A percentile compares a stretch with the other conserved stretches of the same genome.
These are phyloP conservation scores for Sinocyclocheilus anophthalmus DNA, from an alignment of 2,113 vertebrate species.

Conservation along the genomic window DNA sequence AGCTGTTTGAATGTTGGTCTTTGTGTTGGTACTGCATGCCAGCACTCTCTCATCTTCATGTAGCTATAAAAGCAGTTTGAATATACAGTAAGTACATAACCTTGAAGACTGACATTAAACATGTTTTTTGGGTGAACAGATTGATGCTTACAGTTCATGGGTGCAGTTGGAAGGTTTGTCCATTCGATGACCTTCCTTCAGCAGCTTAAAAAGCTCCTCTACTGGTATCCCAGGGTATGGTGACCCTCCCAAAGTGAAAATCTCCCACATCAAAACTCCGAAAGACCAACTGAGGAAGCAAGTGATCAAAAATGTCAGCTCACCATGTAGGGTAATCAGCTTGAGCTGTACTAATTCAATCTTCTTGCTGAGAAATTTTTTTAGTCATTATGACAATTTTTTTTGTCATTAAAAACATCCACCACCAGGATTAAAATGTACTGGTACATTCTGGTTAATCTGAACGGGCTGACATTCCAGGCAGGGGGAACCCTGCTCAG, in stretches of 20 bases:
- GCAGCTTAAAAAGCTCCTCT: slow-evolving; percentile 94
- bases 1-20: slow-evolving; percentile 97
- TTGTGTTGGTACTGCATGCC: slow-evolving; percentile 92
- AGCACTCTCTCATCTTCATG: slow-evolving; percentile 96
- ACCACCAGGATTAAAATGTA: slow-evolving; percentile 19
- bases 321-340: background rate
- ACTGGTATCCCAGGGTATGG: slow-evolving; percentile 96
- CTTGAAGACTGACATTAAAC: background rate
- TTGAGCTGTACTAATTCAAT: background rate
- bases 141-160: slow-evolving; percentile 87
- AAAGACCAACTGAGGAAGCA: slow-evolving; percentile 88
- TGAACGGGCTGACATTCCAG: slow-evolving; percentile 41
- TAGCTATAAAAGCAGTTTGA: slow-evolving; percentile 76
- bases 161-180: slow-evolving; percentile 97
- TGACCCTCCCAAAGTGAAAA: slow-evolving; percentile 94
- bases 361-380: background rate
- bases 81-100: background rate
- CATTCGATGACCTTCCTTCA: slow-evolving; percentile 98
- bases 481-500: slow-evolving; percentile 33
- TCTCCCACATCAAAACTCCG: slow-evolving; percentile 97
- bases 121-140: background rate
- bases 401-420: slow-evolving; percentile 23
- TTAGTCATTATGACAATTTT: slow-evolving; percentile 17
- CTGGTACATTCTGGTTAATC: slow-evolving; percentile 39
- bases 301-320: background rate